A percentile compares a stretch with the other conserved stretches of the same genome.
These are phyloP conservation scores for Falco concolor DNA, from an alignment of 2,797 vertebrate genomes.

Conservation along the genomic window DNA sequence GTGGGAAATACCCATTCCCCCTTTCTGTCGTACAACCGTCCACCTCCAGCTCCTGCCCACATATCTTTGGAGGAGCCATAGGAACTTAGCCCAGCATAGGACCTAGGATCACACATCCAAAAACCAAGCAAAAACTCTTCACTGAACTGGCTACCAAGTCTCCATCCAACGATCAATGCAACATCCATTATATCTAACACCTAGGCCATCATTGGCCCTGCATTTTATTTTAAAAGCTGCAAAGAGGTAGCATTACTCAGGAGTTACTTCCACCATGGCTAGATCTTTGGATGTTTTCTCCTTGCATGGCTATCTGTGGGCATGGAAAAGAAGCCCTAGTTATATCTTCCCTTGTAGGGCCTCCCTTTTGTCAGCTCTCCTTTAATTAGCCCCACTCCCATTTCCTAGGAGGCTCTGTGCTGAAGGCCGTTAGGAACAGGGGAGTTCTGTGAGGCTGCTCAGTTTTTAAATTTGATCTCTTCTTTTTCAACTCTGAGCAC, in stretches of 20 bases:
- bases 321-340: neutral
- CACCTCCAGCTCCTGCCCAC: neutral
- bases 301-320: neutral
- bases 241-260: neutral
- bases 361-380: neutral
- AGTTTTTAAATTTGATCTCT: neutral
- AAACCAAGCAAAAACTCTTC: neutral
- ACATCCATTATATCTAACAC: neutral
- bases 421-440: neutral
- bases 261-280: neutral
- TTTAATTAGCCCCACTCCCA: neutral
- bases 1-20: neutral
- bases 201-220: fast-evolving
- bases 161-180: neutral
- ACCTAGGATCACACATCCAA: neutral
- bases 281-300: neutral
- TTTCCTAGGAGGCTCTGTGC: neutral
- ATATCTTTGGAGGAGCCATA: neutral
- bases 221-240: neutral
- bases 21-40: neutral
- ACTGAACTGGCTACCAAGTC: neutral
- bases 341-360: neutral
- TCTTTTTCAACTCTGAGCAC: neutral
- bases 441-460: neutral
- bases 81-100: neutral